Base-by-base conservation (phyloP, 2,888 invertebrate genomes). In the Doris montereyensis region DNA sequence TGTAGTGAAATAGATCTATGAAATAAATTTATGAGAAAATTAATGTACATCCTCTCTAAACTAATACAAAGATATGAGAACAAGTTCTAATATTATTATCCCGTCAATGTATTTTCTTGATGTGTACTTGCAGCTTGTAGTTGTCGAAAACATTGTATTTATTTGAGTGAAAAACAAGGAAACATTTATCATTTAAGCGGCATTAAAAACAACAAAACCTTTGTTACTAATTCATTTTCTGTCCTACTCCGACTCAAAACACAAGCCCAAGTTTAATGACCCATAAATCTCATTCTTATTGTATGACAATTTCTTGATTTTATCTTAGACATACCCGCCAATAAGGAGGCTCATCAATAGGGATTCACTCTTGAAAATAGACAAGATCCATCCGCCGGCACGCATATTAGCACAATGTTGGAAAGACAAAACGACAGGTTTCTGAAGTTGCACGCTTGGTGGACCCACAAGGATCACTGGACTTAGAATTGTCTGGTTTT, bases 401-500 rank as follows among this genome's bases (percentile, higher is more conserved):
- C 95, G 94, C 83, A 96, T 93, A 87, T 95, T 95, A 73, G 96
- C 97, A 91, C 96, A 97, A 91, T 97, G 97, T 81, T 96, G 96
- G 88, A 97, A 94, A 89, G 95, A 95, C 80, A 97, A 92, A 84
- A 97, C 94, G 82, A 95, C 94, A 17, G 97, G 95, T 92, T 96
- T 96, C 91, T 94, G 94, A 86, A 97, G 93, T 84, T 94, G 93
- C 80, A 95, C 93, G 84, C 94, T 94, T 76, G 94, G 94, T 77
- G 96, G 96, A 24, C 96, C 96, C 89, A 95, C 95, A 86, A 95
- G 94, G 85, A 97, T 94, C 84, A 97, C 95, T n/a, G 96, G 96
- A 87, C 96, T 95, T 83, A 97, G 93, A 89, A 96, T 94, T 82
- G 96, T 96, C 92, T 93, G 93, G 52, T 95, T 93, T 90, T 95